A percentile compares a stretch with the other conserved stretches of the same genome.
Evolutionary conservation across 2,888 invertebrate species (phyloP).

Genomic region (Bhutanitis thaidina): DNA sequence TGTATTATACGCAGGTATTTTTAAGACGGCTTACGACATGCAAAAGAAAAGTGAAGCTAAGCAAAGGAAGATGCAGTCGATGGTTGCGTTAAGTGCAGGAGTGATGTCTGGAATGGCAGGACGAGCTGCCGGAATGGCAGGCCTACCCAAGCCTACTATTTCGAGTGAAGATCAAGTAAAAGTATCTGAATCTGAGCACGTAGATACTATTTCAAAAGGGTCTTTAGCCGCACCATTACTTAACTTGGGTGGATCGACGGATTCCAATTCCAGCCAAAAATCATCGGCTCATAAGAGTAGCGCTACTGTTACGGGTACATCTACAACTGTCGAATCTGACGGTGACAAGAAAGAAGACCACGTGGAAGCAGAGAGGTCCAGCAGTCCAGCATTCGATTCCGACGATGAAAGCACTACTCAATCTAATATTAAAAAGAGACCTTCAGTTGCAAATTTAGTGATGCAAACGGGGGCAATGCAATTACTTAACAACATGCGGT

Average conservation of each 20-base stretch:
- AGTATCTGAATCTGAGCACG: constrained; percentile 57
- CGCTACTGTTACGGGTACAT: constrained; percentile 78
- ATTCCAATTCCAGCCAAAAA: constrained; percentile 82
- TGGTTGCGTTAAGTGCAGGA: constrained; percentile 94
- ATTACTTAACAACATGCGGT: constrained; percentile 74
- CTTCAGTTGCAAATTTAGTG: constrained; percentile 84
- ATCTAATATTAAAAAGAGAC: constrained; percentile 79
- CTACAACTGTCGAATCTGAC: constrained; percentile 75
- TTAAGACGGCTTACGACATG: constrained; percentile 98
- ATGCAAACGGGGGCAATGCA: constrained; percentile 82
- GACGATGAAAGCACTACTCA: constrained; percentile 92
- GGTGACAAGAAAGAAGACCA: constrained; percentile 71
- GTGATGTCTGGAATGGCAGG: constrained; percentile 96
- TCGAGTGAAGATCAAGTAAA: constrained; percentile 86
- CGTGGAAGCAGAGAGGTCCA: constrained; percentile 87
- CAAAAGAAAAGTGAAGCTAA: constrained; percentile 98
- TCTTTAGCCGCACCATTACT: constrained; percentile 62
- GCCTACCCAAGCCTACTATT: constrained; percentile 87
- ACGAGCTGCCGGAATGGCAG: constrained; percentile 91
- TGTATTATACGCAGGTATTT: constrained; percentile 97
- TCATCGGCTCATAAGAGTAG: constrained; percentile 80
- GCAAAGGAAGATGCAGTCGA: constrained; percentile 96
- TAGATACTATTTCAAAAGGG: constrained; percentile 61
- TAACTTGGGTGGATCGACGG: constrained; percentile 70
- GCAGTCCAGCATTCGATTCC: constrained; percentile 96